Conservation (phyloP, 1,140 invertebrate genomes). For the Bombus vancouverensis region DNA sequence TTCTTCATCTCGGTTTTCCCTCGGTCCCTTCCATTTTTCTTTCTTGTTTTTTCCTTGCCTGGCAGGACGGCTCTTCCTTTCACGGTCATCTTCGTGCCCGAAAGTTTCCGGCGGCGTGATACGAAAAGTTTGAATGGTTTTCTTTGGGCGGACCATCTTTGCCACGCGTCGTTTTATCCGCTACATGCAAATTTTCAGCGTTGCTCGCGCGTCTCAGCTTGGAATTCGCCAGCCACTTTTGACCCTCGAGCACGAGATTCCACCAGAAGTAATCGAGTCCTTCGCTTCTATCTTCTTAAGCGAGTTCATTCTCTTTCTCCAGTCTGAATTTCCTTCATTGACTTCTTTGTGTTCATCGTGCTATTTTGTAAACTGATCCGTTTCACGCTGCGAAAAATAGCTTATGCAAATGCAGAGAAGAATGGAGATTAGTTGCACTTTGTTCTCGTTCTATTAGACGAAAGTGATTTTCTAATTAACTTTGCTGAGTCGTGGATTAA, state of each 20-base stretch:
- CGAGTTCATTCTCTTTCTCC: not conserved
- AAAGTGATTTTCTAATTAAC: slow-evolving; percentile 19
- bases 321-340: not conserved
- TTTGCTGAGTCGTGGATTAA: not conserved
- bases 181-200: slow-evolving; percentile 58
- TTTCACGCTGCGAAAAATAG: not conserved
- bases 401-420: not conserved
- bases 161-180: slow-evolving; percentile 46
- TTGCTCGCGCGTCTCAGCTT: slow-evolving; percentile 1
- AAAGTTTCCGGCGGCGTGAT: slow-evolving; percentile 47
- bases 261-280: slow-evolving; percentile 40
- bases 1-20: not conserved
- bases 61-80: slow-evolving; percentile 37
- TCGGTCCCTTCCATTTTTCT: no score
- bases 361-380: slow-evolving; percentile 1
- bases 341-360: not conserved
- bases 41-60: no score
- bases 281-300: not conserved
- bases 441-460: not conserved
- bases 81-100: slow-evolving; percentile 50
- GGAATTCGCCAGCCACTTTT: slow-evolving; percentile 38
- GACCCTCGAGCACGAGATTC: slow-evolving; percentile 42
- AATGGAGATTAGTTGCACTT: not conserved
- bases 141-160: slow-evolving; percentile 37
- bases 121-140: slow-evolving; percentile 64